Base-by-base conservation (phyloP, 1,140 invertebrate genomes). In the Drosophila obscura region DNA sequence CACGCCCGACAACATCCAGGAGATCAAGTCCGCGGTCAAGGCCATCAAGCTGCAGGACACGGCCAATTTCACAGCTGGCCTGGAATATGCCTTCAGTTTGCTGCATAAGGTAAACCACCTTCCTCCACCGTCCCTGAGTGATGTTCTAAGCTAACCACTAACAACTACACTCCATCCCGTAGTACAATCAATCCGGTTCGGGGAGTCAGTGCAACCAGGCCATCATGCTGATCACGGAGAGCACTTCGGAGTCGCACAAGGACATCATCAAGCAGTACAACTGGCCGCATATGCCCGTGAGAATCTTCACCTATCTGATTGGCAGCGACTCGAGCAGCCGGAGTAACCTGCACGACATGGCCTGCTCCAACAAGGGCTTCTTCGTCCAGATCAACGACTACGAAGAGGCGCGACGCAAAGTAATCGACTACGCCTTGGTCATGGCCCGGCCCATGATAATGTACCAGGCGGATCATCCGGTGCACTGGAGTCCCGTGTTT, bases 131-230 rank as follows among this genome's bases (percentile, higher is more conserved):
- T 15, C 24, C 6, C 6, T 6, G 5, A 2, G 2, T 2, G 2
- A 3, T 24, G 8, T 8, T 6, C 7, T 13, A 2, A 4, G 0
- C 39, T 26, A 9, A 63, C 2, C 0, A 8, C 16, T 16, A 13
- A 13, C 13, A 8, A 35, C 9, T 8, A 13, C 6, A 24, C 11
- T 8, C 9, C 16, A 5, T 69, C 62, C 57, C 87, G 92, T 85
- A 96, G 94, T 97, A 97, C 80, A 97, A 97, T 84, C 94, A 95
- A 60, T 96, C 95, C 0, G 94, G 95, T 1, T 94, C 95, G 76
- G 97, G 97, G 6, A 96, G 96, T 67, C 96, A 98, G 80, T 99
- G 99, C 91, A 99, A 99, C 93, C 98, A 99, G 93, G 98, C 98
- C 1, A 99, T 99, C 45, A 98, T 99, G 95, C 92, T 99, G 50